Percentiles rank a stretch among this genome's conserved stretches.
Conservation (phyloP, 2,113 vertebrate species). For the Bucco capensis region DNA sequence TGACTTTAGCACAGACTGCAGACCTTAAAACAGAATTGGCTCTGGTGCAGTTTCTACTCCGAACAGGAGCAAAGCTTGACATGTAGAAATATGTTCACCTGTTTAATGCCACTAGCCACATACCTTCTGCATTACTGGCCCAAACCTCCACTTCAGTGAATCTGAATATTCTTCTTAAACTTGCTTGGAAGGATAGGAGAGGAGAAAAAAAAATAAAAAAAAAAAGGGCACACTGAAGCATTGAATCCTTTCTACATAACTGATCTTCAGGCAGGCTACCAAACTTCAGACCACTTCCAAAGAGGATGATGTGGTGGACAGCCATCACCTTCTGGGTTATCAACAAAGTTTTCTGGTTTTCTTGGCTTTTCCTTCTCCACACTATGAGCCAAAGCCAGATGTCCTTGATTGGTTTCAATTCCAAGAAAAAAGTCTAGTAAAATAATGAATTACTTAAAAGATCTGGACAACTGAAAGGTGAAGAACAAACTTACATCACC, state of each 20-base stretch:
- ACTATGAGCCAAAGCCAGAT: neutral
- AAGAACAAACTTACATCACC: neutral
- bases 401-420: neutral
- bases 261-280: neutral
- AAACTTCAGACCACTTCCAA: neutral
- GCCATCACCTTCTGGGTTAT: neutral
- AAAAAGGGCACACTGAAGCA: neutral
- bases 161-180: neutral
- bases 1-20: neutral
- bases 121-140: neutral
- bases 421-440: neutral
- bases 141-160: neutral
- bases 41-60: neutral
- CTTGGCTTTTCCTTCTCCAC: neutral
- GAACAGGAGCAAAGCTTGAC: neutral
- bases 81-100: neutral
- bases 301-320: neutral
- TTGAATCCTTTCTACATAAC: neutral
- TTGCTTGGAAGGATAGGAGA: neutral
- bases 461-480: neutral
- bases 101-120: neutral
- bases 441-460: neutral
- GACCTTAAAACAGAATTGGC: neutral
- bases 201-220: neutral
- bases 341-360: neutral